Conservation (phyloP, 2,888 invertebrate species). For the Frankliniella intonsa region DNA sequence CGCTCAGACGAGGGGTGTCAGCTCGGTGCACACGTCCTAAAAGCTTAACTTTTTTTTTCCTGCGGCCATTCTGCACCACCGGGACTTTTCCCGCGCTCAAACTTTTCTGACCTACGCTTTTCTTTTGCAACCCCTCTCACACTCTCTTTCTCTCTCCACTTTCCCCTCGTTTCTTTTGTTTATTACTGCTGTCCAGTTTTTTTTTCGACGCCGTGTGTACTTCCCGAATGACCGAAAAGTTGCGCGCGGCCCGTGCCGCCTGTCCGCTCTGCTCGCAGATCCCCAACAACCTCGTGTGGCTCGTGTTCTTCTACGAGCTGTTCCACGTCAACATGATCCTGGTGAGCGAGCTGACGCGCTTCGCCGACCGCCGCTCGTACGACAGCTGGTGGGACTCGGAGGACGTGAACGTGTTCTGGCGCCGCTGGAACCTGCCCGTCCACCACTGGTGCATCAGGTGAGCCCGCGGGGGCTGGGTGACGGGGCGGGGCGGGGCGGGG, state of each 20-base stretch:
- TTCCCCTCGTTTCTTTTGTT: too few species aligned
- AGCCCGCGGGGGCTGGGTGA: neutral
- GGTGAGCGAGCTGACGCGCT: slow-evolving; percentile 23
- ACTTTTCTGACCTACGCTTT: too few species aligned
- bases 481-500: too few species aligned
- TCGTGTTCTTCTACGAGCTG: slow-evolving; percentile 16
- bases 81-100: neutral
- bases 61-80: neutral
- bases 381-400: slow-evolving; percentile 21
- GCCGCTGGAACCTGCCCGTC: slow-evolving; percentile 13
- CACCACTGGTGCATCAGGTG: slow-evolving; percentile 3
- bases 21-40: too few species aligned
- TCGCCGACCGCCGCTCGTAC: slow-evolving; percentile 19
- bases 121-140: too few species aligned
- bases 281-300: slow-evolving; percentile 5
- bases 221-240: too few species aligned
- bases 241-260: neutral
- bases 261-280: neutral
- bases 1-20: too few species aligned
- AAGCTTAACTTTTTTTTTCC: too few species aligned
- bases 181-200: too few species aligned
- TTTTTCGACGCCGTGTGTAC: too few species aligned
- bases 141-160: too few species aligned
- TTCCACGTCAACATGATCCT: slow-evolving; percentile 26
- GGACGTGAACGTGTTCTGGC: slow-evolving; percentile 12